Evolutionary conservation across 2,113 vertebrate species (phyloP), one percentile per base, ranked within the genome.

Genomic region (Epinephelus lanceolatus): DNA sequence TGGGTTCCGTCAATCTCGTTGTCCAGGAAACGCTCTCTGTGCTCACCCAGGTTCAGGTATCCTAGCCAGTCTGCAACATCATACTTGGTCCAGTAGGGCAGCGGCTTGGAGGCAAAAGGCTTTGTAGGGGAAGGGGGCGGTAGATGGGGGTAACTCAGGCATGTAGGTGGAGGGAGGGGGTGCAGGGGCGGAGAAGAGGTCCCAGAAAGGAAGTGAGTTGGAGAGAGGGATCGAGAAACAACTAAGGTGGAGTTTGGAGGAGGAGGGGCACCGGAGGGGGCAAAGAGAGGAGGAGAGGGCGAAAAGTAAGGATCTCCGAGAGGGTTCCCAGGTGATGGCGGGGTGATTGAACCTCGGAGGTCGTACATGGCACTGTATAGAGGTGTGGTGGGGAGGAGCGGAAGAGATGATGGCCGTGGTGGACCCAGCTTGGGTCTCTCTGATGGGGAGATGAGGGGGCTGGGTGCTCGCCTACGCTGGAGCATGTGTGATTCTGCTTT

Each of bases 1-100:
- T 99, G 98, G 14, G 95, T 96, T 52, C 98, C 98, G 9, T 99
- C 97, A 1, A 99, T 99, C 94, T 99, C 98, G n/a, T 99, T 98
- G 95, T 99, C 97, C 81, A 99, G 95, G 95, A 98, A 99, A 21
- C 96, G 96, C 40, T 97, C 98, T 8, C 97, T 94, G 91, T 99
- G 98, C 88, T 99, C 98, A 0, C 96, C 95, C 92, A 99, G 89
- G 90, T 97, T 97, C 89, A 98, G 94, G 92, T 97, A 97, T 25
- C 96, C 96, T 2, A 99, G 94, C 98, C 98, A 99, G 71, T 99
- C 98, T 0, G 97, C 98, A 62, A 98, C 98, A 7, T 99, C 98
- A 10, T 96, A 97, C 94, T 98, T 98, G 96, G 95, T 98, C 97
- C 97, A 98, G 92, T 98, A 97, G 81, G 96, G 96, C 89, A 98